Base-by-base conservation (phyloP, 2,113 vertebrate genomes). In the Xenopus laevis region DNA sequence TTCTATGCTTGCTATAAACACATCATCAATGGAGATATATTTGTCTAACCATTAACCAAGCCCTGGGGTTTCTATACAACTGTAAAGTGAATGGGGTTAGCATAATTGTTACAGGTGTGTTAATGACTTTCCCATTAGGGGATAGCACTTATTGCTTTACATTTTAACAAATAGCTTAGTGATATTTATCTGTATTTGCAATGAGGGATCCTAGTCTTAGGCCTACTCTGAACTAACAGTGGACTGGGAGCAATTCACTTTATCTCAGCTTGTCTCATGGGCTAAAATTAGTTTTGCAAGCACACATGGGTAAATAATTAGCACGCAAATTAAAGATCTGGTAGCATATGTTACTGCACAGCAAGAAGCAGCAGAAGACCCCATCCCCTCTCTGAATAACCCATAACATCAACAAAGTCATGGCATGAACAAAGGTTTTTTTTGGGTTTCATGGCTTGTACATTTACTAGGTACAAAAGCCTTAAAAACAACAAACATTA, bases 301-400 rank as follows among this genome's bases (percentile, higher is more conserved):
- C 53, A n/a, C 53, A 55, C 53, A 55, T 55, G 53, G 53, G 53
- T 16, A 55, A 55, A 55, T 55, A 16, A 55, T 55, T 55, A 55
- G 53, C 8, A n/a, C 18, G 7, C 15, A n/a, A 55, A 55, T 55
- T 16, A 55, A 55, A 55, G 53, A n/a, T 16, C 7, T n/a, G 53
- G 4, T 55, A n/a, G 4, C 16, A 55, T 55, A 9, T 55, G 53
- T n/a, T n/a, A 55, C 17, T n/a, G 15, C 17, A 50, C 47, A 50
- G 15, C 47, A 50, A 50, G 33, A 40, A 40, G 47, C 15, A 50
- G 8, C 47, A 50, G 47, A 50, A 50, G 15, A 50, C 11, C 23
- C 15, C 15, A 55, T 55, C 8, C 4, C 16, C 15, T 55, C 15
- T 55, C 53, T 55, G 15, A 9, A 13, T 55, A n/a, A 55, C 53